phyloP scores from a whole-genome alignment of 2,888 invertebrate species.

The Erpobdella octoculata region DNA sequence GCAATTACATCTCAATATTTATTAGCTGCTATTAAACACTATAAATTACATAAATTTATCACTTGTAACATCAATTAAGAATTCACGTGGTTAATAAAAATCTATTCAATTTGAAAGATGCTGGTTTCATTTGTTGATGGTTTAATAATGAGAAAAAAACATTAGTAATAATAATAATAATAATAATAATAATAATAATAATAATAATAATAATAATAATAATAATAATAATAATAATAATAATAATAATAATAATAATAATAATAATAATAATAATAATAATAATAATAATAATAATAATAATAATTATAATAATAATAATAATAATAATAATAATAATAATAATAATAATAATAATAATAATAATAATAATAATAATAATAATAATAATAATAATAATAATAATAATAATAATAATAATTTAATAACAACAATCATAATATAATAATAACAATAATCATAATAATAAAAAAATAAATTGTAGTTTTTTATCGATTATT shows the following conservation, averaged over 20 bases:
- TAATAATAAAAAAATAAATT: not conserved
- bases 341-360: not conserved
- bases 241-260: conserved; percentile 1
- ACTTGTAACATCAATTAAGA: no score
- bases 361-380: not conserved
- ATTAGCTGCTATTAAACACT: no score
- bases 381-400: not conserved
- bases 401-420: not conserved
- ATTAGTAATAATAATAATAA: not conserved
- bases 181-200: not conserved
- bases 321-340: not conserved
- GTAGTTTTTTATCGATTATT: not conserved
- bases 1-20: no score
- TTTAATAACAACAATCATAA: not conserved
- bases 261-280: not conserved
- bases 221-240: conserved; percentile 5
- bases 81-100: no score
- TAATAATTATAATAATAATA: conserved; percentile 5
- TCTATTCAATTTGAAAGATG: no score
- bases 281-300: not conserved
- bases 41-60: no score
- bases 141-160: not conserved
- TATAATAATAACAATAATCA: not conserved
- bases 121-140: no score
- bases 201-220: not conserved